These are phyloP conservation scores for Cataglyphis rosenhaueri DNA, from an alignment of 2,888 invertebrate genomes.

Conservation along the genomic window DNA sequence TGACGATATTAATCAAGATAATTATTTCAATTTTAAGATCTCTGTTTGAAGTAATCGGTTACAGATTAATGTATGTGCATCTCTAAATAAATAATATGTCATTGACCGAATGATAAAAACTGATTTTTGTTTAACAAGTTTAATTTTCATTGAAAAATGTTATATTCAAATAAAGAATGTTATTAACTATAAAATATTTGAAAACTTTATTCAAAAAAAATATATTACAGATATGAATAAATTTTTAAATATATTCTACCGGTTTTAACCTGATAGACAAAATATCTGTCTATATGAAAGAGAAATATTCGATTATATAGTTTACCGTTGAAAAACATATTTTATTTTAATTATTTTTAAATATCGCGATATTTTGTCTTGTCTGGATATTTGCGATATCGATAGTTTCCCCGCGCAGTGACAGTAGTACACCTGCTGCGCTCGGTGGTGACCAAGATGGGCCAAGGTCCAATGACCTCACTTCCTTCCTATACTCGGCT, in stretches of 20 bases:
- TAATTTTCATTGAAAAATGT: not conserved
- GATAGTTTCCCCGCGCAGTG: slow-evolving; percentile 61
- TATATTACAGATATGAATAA: not conserved
- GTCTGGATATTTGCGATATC: slow-evolving; percentile 65
- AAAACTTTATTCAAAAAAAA: not conserved
- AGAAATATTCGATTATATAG: not conserved
- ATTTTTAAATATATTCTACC: not conserved
- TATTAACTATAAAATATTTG: not conserved
- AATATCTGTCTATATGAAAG: not conserved
- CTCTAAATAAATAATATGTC: too few relatives aligned
- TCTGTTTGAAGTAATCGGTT: not conserved
- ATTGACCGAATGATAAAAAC: not conserved
- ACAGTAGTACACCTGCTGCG: slow-evolving; percentile 69
- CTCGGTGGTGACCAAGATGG: slow-evolving; percentile 71
- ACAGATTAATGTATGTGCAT: not conserved
- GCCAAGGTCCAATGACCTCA: slow-evolving; percentile 81
- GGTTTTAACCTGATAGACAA: not conserved
- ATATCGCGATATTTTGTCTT: not conserved
- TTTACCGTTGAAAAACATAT: not conserved
- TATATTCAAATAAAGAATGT: not conserved
- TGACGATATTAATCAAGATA: not conserved
- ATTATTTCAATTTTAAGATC: slow-evolving; percentile 13
- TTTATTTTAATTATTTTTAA: slow-evolving; percentile 12
- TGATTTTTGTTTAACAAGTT: not conserved
- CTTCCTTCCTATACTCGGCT: slow-evolving; percentile 78